A percentile compares a stretch with the other conserved stretches of the same genome.
phyloP scores from a whole-genome alignment of 2,888 invertebrate species.

The Patella pellucida region DNA sequence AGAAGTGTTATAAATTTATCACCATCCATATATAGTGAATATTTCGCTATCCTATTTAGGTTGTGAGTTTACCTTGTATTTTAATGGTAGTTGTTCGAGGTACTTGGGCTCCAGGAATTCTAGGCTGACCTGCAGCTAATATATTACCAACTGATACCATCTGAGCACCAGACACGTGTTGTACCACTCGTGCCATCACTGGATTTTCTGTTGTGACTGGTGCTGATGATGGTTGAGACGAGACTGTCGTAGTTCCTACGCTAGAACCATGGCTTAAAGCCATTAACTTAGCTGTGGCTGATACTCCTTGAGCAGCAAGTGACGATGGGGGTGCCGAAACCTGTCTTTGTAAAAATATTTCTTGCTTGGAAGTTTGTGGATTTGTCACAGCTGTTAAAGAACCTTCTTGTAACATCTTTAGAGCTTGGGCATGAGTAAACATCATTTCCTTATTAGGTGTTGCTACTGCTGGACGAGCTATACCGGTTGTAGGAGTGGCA shows the following conservation, averaged over 20 bases:
- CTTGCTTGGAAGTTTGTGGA: not conserved
- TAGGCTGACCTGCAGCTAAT: constrained; percentile 38
- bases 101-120: constrained; percentile 23
- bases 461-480: not conserved
- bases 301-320: constrained; percentile 35
- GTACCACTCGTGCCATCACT: constrained; percentile 58
- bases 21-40: too few species aligned
- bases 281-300: constrained; percentile 31
- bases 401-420: not conserved
- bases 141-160: constrained; percentile 59
- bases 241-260: constrained; percentile 8
- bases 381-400: not conserved
- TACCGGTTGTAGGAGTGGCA: not conserved
- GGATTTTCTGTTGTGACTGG: constrained; percentile 41
- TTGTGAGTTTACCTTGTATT: constrained; percentile 48
- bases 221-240: constrained; percentile 8
- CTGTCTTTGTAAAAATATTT: constrained; percentile 13
- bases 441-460: constrained; percentile 6
- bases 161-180: constrained; percentile 54
- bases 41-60: too few species aligned
- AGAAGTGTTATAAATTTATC: not conserved
- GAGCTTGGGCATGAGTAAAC: not conserved
- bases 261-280: constrained; percentile 21
- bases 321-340: constrained; percentile 35
- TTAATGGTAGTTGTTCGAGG: constrained; percentile 49